Base-by-base conservation (phyloP, 2,888 invertebrate species). In the Leuctra nigra region DNA sequence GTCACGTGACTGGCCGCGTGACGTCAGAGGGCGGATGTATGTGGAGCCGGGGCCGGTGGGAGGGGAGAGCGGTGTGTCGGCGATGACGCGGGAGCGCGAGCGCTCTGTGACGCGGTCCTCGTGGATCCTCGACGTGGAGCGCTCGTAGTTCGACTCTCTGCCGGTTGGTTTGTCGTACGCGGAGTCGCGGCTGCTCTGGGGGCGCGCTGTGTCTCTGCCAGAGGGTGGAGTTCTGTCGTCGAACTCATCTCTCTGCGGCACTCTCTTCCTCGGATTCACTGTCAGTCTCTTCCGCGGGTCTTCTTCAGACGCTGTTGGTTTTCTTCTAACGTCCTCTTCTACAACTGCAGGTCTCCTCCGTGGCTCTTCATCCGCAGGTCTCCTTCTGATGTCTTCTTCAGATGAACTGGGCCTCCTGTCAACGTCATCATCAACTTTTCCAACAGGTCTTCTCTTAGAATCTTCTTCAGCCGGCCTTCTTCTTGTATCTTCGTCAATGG, bases 401-500 rank as follows among this genome's bases (percentile, higher is more conserved):
- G 59, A 57, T 44, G 59, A 60, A 9, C 59, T 48, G 16, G 57
- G 35, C 35, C 25, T 41, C 41, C 41, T 41, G 2, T 56, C 20
- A 33, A 24, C 39, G 25, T 52, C 53, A 14, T 53, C 36, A 14
- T 29, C 48, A 7, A 14, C 46, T 55, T 48, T 50, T 55, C 57
- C 54, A 59, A 61, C 52, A 48, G 29, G n/a, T 22, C 53, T 57
- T 59, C 53, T 61, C 50, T 55, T 55, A 53, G 24, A 36, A 22
- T 38, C 47, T 6, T 38, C 44, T 61, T 59, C 20, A 46, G 41
- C 53, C 53, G 61, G 57, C 50, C 58, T 55, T 33, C 47, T 54
- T 52, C 39, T 48, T 53, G n/a, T 53, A 39, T 53, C 59, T 44
- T 65, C 65, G 18, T 72, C 70, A 46, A 54, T 72, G 68, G 2